Evolutionary conservation across 1,140 invertebrate genomes (phyloP).

Genomic region (Anthonomus grandis): DNA sequence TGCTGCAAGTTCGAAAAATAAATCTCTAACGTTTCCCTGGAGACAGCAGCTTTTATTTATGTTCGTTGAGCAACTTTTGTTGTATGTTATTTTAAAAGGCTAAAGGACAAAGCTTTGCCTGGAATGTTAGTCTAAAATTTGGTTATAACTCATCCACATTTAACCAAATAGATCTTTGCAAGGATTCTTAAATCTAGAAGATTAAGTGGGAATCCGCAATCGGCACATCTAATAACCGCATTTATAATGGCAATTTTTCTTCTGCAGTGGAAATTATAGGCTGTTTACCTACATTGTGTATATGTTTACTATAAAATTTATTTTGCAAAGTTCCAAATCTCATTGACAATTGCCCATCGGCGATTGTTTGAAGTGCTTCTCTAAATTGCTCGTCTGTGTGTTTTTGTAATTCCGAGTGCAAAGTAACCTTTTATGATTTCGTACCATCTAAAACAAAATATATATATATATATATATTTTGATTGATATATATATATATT

Average conservation of each 20-base stretch:
- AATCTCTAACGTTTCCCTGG: background rate
- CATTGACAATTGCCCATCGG: no score
- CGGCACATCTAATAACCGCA: background rate
- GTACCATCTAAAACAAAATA: no score
- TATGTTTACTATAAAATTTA: no score
- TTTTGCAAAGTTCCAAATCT: no score
- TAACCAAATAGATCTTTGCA: background rate
- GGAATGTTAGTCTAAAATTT: background rate
- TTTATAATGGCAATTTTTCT: background rate
- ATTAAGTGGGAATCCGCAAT: background rate
- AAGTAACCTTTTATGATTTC: no score
- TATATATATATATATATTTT: no score
- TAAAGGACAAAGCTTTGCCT: background rate
- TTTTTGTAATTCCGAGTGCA: no score
- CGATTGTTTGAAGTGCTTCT: no score
- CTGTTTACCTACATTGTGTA: background rate
- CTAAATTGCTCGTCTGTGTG: no score
- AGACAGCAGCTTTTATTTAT: no score
- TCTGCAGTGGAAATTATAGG: background rate
- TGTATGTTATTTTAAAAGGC: background rate
- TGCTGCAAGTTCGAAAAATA: background rate
- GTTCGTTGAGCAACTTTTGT: background rate
- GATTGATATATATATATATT: no score
- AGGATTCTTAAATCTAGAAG: background rate
- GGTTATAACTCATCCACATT: background rate